Percentiles rank a stretch among this genome's conserved stretches.
Evolutionary conservation across 2,888 invertebrate genomes (phyloP).

Genomic region (Dolomedes plantarius): DNA sequence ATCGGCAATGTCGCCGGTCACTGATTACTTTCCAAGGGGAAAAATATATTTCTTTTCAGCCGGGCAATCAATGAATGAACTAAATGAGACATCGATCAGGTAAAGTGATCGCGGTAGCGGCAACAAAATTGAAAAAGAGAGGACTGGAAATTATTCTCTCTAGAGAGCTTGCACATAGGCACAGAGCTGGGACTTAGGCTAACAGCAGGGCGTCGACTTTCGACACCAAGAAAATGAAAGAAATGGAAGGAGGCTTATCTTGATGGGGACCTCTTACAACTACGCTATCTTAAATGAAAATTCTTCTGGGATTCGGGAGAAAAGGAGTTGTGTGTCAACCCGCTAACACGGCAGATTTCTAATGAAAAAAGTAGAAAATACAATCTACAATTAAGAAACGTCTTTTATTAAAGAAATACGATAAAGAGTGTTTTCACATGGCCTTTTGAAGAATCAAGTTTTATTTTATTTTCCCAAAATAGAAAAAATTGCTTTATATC

Average conservation of each 20-base stretch:
- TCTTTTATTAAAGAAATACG: not conserved
- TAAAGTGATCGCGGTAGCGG: not conserved
- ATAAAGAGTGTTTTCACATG: not conserved
- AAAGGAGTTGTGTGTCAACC: not conserved
- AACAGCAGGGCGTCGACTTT: not conserved
- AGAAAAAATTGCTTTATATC: too few relatives aligned
- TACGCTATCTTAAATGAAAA: not conserved
- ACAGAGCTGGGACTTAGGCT: not conserved
- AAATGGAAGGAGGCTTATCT: conserved; percentile 6
- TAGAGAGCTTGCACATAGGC: not conserved
- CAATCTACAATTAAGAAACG: too few relatives aligned
- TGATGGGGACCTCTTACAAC: not conserved
- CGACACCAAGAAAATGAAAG: not conserved
- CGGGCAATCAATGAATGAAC: conserved; percentile 28
- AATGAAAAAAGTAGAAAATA: too few relatives aligned
- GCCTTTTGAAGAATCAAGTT: too few relatives aligned
- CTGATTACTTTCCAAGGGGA: conserved; percentile 40
- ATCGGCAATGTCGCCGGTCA: conserved; percentile 52
- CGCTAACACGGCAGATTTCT: too few relatives aligned
- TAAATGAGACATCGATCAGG: conserved; percentile 51
- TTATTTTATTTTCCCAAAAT: too few relatives aligned
- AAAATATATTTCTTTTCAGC: conserved; percentile 19
- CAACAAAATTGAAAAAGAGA: not conserved
- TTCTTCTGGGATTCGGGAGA: not conserved
- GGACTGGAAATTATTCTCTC: not conserved